Conservation (phyloP, 2,113 vertebrate species). For the Pangasianodon gigas region DNA sequence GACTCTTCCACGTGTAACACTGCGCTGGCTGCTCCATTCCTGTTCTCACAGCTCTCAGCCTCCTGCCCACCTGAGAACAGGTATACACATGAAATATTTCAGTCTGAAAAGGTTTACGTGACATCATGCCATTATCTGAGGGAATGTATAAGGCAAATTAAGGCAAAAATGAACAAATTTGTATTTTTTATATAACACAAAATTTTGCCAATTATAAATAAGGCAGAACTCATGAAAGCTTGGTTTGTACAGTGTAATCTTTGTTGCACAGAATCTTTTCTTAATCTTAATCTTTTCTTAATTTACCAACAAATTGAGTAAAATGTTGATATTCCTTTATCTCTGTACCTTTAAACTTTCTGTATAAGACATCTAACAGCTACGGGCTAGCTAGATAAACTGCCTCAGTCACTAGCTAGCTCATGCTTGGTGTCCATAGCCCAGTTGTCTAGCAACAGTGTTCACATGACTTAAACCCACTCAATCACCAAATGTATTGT, state of each 20-base stretch:
- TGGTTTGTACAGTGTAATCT: background rate
- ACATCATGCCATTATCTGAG: background rate
- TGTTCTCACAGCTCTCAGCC: conserved; percentile 70
- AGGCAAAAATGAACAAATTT: background rate
- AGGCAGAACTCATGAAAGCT: too few relatives aligned
- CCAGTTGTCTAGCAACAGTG: background rate
- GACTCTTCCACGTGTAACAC: conserved; percentile 84
- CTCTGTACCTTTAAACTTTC: background rate
- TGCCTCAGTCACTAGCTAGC: background rate
- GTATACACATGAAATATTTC: background rate
- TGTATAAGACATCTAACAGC: too few relatives aligned
- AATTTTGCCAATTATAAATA: background rate
- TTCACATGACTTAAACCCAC: background rate
- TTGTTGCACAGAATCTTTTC: background rate
- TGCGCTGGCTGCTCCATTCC: conserved; percentile 81
- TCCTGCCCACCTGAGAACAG: conserved; percentile 50
- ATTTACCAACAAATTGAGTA: background rate
- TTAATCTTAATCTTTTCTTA: too few relatives aligned
- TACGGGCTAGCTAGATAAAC: background rate
- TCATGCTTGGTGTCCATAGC: background rate
- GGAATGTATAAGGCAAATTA: too few relatives aligned
- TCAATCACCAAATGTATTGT: background rate
- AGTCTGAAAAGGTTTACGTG: background rate
- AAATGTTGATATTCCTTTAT: background rate
- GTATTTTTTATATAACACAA: too few relatives aligned